Evolutionary conservation across 2,888 invertebrate species (phyloP).

Genomic region (Diadegma fenestrale): DNA sequence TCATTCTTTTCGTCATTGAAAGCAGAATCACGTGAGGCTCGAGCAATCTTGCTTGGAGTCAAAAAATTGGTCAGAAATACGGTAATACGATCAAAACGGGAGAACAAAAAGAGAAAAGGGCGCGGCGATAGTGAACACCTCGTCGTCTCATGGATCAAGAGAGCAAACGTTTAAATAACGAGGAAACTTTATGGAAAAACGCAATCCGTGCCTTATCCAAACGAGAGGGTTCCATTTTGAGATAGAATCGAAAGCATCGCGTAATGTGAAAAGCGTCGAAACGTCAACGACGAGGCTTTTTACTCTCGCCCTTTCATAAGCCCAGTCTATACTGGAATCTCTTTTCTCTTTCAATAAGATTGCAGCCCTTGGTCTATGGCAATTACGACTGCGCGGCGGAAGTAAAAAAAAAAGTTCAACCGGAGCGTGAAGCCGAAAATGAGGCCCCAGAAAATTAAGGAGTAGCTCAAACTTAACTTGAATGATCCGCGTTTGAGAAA

Average conservation of each 20-base stretch:
- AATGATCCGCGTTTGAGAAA: too few species aligned
- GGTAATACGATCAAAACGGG: too few species aligned
- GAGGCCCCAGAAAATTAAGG: constrained; percentile 60
- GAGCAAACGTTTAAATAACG: constrained; percentile 70
- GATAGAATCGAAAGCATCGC: constrained; percentile 38
- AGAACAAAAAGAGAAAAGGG: background rate
- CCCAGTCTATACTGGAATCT: background rate
- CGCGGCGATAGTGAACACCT: constrained; percentile 34
- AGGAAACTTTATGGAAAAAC: constrained; percentile 72
- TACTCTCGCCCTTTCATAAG: constrained; percentile 6
- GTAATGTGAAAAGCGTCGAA: constrained; percentile 39
- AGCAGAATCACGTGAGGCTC: too few species aligned
- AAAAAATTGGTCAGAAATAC: too few species aligned
- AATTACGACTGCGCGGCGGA: constrained; percentile 65
- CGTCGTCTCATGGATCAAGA: constrained; percentile 49
- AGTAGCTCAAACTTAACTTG: constrained; percentile 38
- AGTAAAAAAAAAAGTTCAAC: constrained; percentile 49
- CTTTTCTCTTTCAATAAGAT: constrained; percentile 23
- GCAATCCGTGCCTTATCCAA: constrained; percentile 41
- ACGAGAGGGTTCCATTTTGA: constrained; percentile 37
- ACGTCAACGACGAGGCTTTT: constrained; percentile 24
- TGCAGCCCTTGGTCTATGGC: constrained; percentile 63
- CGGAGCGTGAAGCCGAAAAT: constrained; percentile 2
- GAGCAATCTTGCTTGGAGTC: too few species aligned
- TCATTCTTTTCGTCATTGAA: too few species aligned